Evolutionary conservation across 2,888 invertebrate genomes (phyloP).

Genomic region (Euplagia quadripunctaria): DNA sequence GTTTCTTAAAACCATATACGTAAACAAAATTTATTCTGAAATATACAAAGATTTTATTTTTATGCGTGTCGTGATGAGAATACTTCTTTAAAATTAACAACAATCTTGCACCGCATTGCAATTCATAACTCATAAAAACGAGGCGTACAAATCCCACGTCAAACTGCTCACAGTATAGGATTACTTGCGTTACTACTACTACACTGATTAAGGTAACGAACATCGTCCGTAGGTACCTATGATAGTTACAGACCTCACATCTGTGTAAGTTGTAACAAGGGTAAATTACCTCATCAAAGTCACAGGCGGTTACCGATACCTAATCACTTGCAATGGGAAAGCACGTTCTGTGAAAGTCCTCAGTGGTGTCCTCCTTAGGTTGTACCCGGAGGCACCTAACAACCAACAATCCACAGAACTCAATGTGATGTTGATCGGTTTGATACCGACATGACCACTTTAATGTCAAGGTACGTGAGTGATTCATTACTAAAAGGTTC

Average conservation of each 20-base stretch:
- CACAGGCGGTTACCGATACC: neutral
- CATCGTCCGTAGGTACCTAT: neutral
- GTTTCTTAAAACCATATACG: neutral
- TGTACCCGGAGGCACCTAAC: neutral
- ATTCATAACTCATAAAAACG: neutral
- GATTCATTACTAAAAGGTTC: neutral
- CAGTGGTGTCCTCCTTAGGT: neutral
- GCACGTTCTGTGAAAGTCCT: neutral
- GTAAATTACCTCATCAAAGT: neutral
- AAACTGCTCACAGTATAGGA: neutral
- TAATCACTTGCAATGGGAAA: neutral
- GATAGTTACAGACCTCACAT: neutral
- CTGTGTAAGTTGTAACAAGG: neutral
- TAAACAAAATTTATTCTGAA: neutral
- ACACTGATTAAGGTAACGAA: neutral
- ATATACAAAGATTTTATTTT: neutral
- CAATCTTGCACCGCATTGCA: neutral
- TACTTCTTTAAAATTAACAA: neutral
- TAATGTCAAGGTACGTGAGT: neutral
- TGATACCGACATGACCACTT: too few relatives aligned
- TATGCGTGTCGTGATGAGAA: neutral
- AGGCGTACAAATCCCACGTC: neutral
- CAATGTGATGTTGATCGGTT: neutral
- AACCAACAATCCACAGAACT: neutral
- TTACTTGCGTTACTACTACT: neutral